Base-by-base conservation (phyloP, 2,797 vertebrate genomes). In the Syndactyla subalaris region DNA sequence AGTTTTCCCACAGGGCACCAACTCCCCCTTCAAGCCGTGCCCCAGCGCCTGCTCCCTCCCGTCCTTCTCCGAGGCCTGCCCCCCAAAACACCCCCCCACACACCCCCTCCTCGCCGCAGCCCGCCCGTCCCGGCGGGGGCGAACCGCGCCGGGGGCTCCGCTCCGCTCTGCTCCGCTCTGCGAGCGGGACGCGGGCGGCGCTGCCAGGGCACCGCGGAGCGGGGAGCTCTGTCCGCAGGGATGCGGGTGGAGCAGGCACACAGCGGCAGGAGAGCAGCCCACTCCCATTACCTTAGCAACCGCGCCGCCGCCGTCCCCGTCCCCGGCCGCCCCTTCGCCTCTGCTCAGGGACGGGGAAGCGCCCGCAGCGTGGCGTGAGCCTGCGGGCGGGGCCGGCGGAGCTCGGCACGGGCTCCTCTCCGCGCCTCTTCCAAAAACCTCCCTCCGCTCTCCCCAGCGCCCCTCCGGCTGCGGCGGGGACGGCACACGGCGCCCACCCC, bases 201-300 rank as follows among this genome's bases (percentile, higher is more conserved):
- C 58, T 48, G 36, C 48, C 55, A 6, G 27, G 61, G 57, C 48
- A 71, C 46, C 13, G 22, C 43, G 43, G 43, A 21, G 16, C 74
- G 36, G n/a, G 7, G 17, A 57, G 59, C 22, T 30, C 55, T 77
- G 17, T 5, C 41, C 43, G 12, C 66, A 32, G 45, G 29, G 26
- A 63, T 1, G 54, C 14, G 13, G 48, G 41, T 36, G n/a, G 20
- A 34, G 29, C 34, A 58, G 14, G 55, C 13, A 71, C 77, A 77
- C 8, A 30, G 17, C 26, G 32, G 43, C 43, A 30, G 6, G 20
- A 30, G 23, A 46, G 61, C 84, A 80, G 45, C 65, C 57, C 74
- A 8, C 78, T 58, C 78, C 66, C 95, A 98, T 99, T 99, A 99
- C 98, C 98, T 98, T 98, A 97, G 98, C 98, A 45, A 45, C 98